Evolutionary conservation across 2,113 vertebrate genomes (phyloP).

Genomic region (Chaenogobius annularis): DNA sequence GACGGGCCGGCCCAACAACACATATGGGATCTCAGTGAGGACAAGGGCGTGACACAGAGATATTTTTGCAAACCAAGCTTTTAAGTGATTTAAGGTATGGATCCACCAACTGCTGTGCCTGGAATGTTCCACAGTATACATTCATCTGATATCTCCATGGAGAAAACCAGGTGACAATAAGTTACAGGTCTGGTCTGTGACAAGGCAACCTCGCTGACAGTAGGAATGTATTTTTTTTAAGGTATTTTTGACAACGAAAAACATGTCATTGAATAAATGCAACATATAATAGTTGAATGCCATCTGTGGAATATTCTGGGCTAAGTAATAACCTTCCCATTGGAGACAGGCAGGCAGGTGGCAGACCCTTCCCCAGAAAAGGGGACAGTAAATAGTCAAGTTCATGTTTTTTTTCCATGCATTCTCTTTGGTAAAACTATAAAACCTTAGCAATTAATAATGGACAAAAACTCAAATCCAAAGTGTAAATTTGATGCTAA

Average conservation of each 20-base stretch:
- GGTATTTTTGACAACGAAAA: background rate
- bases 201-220: background rate
- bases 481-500: background rate
- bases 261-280: background rate
- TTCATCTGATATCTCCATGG: background rate
- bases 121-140: background rate
- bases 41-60: background rate
- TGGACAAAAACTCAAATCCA: background rate
- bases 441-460: background rate
- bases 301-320: background rate
- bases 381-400: too few relatives aligned
- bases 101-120: background rate
- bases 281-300: background rate
- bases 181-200: background rate
- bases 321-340: background rate
- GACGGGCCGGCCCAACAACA: conserved; percentile 6
- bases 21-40: background rate
- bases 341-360: background rate
- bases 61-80: background rate
- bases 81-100: background rate
- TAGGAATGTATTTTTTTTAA: background rate
- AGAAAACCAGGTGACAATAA: background rate
- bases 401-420: too few relatives aligned
- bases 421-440: too few relatives aligned
- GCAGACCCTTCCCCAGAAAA: too few relatives aligned